Evolutionary conservation across 2,888 invertebrate genomes (phyloP).

Genomic region (Diploptera punctata): DNA sequence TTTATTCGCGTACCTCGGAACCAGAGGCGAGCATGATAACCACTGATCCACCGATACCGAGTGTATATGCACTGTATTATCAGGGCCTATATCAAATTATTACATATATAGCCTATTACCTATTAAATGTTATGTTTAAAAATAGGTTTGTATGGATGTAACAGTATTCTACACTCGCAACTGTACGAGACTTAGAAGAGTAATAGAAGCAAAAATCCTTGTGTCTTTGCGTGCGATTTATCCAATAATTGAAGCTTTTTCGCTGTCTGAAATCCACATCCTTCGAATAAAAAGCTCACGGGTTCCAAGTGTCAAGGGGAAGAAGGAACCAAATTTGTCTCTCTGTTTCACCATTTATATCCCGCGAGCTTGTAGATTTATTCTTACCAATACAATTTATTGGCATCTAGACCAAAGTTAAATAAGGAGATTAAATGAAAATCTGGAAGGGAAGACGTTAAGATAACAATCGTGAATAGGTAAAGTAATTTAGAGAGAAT

Average conservation of each 20-base stretch:
- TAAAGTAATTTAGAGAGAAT: slow-evolving; percentile 39
- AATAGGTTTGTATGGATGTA: no score
- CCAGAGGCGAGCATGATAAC: no score
- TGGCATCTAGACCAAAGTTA: slow-evolving; percentile 40
- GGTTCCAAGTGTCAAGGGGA: not conserved
- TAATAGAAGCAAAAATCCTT: not conserved
- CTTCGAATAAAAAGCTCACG: not conserved
- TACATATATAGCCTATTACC: no score
- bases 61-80: no score
- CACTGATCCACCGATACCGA: no score
- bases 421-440: slow-evolving; percentile 42
- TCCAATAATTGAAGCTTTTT: slow-evolving; percentile 29
- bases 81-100: no score
- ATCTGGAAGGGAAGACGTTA: slow-evolving; percentile 8
- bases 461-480: slow-evolving; percentile 37
- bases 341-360: slow-evolving; percentile 12
- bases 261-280: not conserved
- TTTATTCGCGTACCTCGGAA: no score
- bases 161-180: no score
- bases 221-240: not conserved
- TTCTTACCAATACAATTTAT: slow-evolving; percentile 42
- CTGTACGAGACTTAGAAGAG: no score
- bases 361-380: slow-evolving; percentile 15
- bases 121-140: no score
- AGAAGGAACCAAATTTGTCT: slow-evolving; percentile 13